These are phyloP conservation scores for Burhinus bistriatus DNA, from an alignment of 2,113 vertebrate species.

Conservation along the genomic window DNA sequence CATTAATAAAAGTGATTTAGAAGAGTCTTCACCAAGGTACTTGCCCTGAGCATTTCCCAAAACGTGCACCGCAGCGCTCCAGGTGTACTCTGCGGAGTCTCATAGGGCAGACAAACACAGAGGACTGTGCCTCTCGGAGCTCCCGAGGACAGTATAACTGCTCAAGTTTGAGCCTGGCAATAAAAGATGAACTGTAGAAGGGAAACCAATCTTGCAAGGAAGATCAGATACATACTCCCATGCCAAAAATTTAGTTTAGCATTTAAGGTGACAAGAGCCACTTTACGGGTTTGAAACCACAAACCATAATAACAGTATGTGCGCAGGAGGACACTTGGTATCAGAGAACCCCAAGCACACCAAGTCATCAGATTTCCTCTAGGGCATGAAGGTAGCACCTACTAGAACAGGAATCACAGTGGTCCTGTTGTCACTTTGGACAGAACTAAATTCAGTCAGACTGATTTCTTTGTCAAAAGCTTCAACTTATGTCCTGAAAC, in stretches of 20 bases:
- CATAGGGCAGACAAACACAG: background rate
- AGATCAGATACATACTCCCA: background rate
- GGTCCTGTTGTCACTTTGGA: background rate
- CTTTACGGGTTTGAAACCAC: background rate
- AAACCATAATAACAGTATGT: background rate
- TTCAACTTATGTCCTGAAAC: background rate
- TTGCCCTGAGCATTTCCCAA: background rate
- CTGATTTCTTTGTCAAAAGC: background rate
- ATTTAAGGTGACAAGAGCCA: background rate
- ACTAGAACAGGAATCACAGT: background rate
- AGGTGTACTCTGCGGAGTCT: background rate
- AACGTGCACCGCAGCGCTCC: background rate
- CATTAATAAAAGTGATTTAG: background rate
- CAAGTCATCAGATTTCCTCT: background rate
- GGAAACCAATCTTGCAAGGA: background rate
- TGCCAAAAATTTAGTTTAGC: background rate
- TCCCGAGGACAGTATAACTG: background rate
- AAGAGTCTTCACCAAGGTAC: background rate
- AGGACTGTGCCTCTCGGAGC: background rate
- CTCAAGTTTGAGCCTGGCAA: background rate
- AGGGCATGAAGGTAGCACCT: background rate
- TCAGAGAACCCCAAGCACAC: background rate
- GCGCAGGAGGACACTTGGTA: background rate
- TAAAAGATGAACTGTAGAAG: background rate
- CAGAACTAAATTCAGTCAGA: background rate